Evolutionary conservation across 2,888 invertebrate genomes (phyloP).

Genomic region (Perizoma flavofasciatum): DNA sequence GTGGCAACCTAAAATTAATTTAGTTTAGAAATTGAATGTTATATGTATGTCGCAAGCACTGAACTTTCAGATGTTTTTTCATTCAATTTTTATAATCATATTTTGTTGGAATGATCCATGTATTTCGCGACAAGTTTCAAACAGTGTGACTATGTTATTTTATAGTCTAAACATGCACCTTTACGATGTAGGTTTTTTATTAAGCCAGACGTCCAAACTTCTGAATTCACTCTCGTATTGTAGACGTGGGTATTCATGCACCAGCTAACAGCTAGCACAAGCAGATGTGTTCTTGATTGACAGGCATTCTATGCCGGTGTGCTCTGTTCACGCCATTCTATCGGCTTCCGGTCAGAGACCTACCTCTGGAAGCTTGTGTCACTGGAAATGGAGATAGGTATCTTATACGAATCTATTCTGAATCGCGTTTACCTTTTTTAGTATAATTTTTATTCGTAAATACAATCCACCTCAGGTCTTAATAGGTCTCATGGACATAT

Average conservation of each 20-base stretch:
- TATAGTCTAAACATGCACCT: constrained; percentile 4
- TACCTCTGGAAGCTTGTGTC: neutral
- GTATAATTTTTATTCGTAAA: too few relatives aligned
- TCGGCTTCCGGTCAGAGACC: constrained; percentile 11
- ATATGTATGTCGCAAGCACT: neutral
- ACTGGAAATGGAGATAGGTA: neutral
- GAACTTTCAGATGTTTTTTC: neutral
- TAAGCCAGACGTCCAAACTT: constrained; percentile 14
- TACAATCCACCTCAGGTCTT: too few relatives aligned
- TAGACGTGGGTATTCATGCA: constrained; percentile 16
- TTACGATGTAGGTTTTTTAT: neutral
- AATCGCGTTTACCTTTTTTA: too few relatives aligned
- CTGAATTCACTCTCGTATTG: constrained; percentile 9
- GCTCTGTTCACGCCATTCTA: constrained; percentile 17
- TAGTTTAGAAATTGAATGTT: constrained; percentile 3
- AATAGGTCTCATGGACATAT: too few relatives aligned
- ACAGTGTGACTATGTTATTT: too few relatives aligned
- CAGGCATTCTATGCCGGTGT: constrained; percentile 21
- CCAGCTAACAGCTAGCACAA: constrained; percentile 11
- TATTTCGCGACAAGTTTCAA: too few relatives aligned
- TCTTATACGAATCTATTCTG: neutral
- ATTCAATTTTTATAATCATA: too few relatives aligned
- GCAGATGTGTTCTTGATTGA: constrained; percentile 25
- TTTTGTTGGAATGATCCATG: too few relatives aligned
- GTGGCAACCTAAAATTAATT: constrained; percentile 18